A percentile compares a stretch with the other conserved stretches of the same genome.
Conservation (phyloP, 2,113 vertebrate genomes). For the Xyrauchen texanus region DNA sequence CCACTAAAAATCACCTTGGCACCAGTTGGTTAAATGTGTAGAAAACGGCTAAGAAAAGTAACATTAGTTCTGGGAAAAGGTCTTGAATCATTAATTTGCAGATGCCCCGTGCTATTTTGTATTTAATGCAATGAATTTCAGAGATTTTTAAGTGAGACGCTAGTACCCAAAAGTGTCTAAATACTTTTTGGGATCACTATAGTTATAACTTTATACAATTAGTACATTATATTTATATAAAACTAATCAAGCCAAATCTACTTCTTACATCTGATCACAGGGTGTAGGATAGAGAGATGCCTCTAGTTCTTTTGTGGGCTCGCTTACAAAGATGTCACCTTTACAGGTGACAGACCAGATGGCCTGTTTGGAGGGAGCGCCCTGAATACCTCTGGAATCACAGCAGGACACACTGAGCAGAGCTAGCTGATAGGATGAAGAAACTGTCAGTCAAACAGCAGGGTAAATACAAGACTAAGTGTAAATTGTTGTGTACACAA, state of each 20-base stretch:
- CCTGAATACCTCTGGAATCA: constrained; percentile 85
- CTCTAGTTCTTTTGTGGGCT: constrained; percentile 84
- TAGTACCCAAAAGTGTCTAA: no score
- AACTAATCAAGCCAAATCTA: not conserved
- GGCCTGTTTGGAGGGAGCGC: constrained; percentile 87
- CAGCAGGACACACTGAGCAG: constrained; percentile 88
- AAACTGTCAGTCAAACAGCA: constrained; percentile 19
- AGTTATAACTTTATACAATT: no score
- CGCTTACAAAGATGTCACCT: constrained; percentile 95
- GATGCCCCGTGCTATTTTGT: no score
- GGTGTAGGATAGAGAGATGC: constrained; percentile 75
- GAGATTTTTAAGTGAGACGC: no score
- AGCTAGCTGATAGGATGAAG: constrained; percentile 78
- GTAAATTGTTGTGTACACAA: not conserved
- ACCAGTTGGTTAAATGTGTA: no score
- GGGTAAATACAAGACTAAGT: not conserved
- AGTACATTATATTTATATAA: no score
- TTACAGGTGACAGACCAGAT: constrained; percentile 96
- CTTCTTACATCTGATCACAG: constrained; percentile 91
- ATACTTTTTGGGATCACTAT: no score
- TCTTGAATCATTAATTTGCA: no score
- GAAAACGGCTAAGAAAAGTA: no score
- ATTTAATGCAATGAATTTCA: no score
- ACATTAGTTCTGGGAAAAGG: no score
- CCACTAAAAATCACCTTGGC: no score